Evolutionary conservation across 2,888 invertebrate species (phyloP).

Genomic region (Pyrochroa serraticornis): DNA sequence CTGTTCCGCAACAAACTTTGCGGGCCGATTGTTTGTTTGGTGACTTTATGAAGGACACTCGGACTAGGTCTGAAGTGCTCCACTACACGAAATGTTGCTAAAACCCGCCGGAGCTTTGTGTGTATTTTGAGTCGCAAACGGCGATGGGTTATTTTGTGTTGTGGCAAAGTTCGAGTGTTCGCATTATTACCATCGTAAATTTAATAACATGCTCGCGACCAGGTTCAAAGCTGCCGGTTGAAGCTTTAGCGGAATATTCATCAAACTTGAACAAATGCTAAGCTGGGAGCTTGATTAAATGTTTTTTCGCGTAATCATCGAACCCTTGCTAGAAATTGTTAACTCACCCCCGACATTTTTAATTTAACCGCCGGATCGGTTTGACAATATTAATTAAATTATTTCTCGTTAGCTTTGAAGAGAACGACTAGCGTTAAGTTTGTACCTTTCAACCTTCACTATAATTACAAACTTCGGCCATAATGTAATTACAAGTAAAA

Average conservation of each 20-base stretch:
- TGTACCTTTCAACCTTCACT: not conserved
- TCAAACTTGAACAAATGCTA: not conserved
- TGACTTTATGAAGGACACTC: slow-evolving; percentile 14
- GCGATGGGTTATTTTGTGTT: slow-evolving; percentile 16
- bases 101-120: slow-evolving; percentile 2
- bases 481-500: slow-evolving; percentile 24
- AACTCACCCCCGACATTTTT: slow-evolving; percentile 13
- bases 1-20: slow-evolving; percentile 8
- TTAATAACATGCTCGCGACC: slow-evolving; percentile 18
- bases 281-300: slow-evolving; percentile 16
- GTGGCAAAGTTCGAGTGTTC: slow-evolving; percentile 15
- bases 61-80: slow-evolving; percentile 20
- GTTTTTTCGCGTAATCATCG: slow-evolving; percentile 13
- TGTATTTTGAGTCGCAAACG: slow-evolving; percentile 10
- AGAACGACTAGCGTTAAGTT: not conserved
- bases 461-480: slow-evolving; percentile 17
- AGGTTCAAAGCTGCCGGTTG: not conserved
- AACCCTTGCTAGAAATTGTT: not conserved
- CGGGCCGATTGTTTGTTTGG: slow-evolving; percentile 20
- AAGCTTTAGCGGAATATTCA: not conserved
- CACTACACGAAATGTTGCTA: slow-evolving; percentile 9
- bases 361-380: not conserved
- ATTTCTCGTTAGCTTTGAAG: slow-evolving; percentile 16
- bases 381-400: slow-evolving; percentile 17
- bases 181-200: slow-evolving; percentile 16